A percentile compares a stretch with the other conserved stretches of the same genome.
phyloP scores from a whole-genome alignment of 35 echinoderm and acorn worm genomes.

The Ophiothrix spiculata region DNA sequence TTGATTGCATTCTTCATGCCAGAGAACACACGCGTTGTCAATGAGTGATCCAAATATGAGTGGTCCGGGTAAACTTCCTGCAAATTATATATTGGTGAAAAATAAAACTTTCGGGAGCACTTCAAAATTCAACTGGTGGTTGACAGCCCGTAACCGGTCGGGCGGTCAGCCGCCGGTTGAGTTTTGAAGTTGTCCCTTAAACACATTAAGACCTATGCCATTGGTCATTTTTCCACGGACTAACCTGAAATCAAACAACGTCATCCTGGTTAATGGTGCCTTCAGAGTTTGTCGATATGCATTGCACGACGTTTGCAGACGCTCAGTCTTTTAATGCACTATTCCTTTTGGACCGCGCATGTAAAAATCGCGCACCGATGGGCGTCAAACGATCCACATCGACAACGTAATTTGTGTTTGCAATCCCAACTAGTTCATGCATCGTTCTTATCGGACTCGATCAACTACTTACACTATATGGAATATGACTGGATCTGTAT shows the following conservation, averaged over 20 bases:
- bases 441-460: background rate
- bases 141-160: too few species aligned
- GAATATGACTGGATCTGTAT: background rate
- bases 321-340: too few species aligned
- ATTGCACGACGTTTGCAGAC: too few species aligned
- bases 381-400: background rate
- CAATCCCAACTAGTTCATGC: background rate
- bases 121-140: too few species aligned
- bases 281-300: too few species aligned
- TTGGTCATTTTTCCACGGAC: background rate
- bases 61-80: conserved; percentile 24
- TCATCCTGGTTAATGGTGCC: too few species aligned
- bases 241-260: background rate
- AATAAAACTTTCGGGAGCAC: too few species aligned
- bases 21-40: conserved; percentile 24
- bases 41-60: conserved; percentile 35
- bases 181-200: too few species aligned
- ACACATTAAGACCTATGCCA: too few species aligned
- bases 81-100: background rate
- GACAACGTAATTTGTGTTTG: background rate
- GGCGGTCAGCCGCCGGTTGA: too few species aligned
- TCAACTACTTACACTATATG: background rate
- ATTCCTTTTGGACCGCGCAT: too few species aligned
- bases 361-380: too few species aligned
- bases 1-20: conserved; percentile 27